Percentiles rank a stretch among this genome's conserved stretches.
Evolutionary conservation across 2,888 invertebrate species (phyloP).

Genomic region (Heliconius sara): DNA sequence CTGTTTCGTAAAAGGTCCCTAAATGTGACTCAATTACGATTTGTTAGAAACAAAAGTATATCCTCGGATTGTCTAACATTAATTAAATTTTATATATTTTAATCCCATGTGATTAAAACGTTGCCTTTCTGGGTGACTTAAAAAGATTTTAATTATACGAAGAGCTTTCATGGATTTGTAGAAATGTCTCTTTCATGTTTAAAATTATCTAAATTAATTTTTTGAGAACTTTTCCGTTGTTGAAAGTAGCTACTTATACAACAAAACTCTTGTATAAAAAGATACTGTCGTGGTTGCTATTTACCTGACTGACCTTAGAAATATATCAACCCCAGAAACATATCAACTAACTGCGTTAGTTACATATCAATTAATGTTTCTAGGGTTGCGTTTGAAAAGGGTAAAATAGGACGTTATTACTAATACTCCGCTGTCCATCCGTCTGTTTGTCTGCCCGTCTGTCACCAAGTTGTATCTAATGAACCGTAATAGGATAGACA

Average conservation of each 20-base stretch:
- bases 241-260: neutral
- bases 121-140: conserved; percentile 2
- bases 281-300: too few species aligned
- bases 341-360: too few species aligned
- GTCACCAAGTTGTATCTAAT: too few species aligned
- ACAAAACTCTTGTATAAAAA: too few species aligned
- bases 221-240: neutral
- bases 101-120: conserved; percentile 1
- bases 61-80: neutral
- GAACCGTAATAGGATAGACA: too few species aligned
- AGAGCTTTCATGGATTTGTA: neutral
- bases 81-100: conserved; percentile 8
- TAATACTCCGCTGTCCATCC: too few species aligned
- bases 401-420: too few species aligned
- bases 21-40: neutral
- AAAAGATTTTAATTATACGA: conserved; percentile 17
- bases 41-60: neutral
- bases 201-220: neutral
- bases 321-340: too few species aligned
- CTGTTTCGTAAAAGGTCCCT: neutral
- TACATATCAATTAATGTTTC: too few species aligned
- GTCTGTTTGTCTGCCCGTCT: too few species aligned
- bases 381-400: too few species aligned
- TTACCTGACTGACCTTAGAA: too few species aligned
- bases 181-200: conserved; percentile 4